Base-by-base conservation (phyloP, 2,888 invertebrate species). In the Glyphotaelius pellucidus region DNA sequence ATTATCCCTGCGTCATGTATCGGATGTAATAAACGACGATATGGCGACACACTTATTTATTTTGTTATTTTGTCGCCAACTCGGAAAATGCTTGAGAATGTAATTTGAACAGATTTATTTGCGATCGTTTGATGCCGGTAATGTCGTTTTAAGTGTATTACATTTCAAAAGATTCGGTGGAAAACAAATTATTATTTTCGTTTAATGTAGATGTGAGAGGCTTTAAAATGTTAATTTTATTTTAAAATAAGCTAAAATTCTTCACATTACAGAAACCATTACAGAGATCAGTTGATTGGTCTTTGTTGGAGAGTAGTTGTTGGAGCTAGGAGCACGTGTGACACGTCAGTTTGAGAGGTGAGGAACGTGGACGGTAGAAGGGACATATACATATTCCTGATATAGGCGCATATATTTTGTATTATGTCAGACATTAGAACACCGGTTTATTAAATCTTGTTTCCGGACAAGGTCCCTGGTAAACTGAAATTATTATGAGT, bases 21-120 rank as follows among this genome's bases (percentile, higher is more conserved):
- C 91, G 91, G 91, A 88, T 91, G 91, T 91, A 91, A 91, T 91
- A 91, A 91, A 80, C 91, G 80, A 42, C 47, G 88, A 91, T 91
- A 91, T 88, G 81, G 80, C 88, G 87, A 87, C 52, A 91, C 88
- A 88, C 91, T 88, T 81, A 81, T 88, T 88, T 47, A 52, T 88
- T 42, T 87, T 81, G 67, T 89, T 89, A 89, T 89, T 89, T 79
- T 80, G 88, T 89, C 88, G 88, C 32, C 79, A 79, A 79, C 67
- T 67, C 67, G 38, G 79, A 79, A 87, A 32, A 30, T 7, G 31
- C 79, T 31, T 79, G 38, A 89, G 79, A 89, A 32, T 35, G 80
- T 80, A 89, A 89, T 89, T 89, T 80, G 25, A 35, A 32, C 25
- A 32, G 79, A 79, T 89, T 89, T 35, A 89, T 67, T 89, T 89